Evolutionary conservation across 2,888 invertebrate genomes (phyloP).

Genomic region (Charanyca ferruginea): DNA sequence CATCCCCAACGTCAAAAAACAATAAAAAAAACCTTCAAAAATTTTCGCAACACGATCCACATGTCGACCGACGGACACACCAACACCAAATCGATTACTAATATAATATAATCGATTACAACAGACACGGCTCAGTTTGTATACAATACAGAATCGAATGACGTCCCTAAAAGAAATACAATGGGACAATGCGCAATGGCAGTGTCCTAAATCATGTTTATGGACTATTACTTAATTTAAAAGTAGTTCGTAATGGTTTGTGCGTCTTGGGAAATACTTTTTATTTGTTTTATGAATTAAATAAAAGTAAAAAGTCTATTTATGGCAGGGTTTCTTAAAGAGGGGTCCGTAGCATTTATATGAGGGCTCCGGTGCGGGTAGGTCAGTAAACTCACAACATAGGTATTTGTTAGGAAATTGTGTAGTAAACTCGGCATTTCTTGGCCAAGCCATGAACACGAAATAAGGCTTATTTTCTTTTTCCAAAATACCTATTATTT

Average conservation of each 20-base stretch:
- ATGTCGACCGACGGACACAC: slow-evolving; percentile 41
- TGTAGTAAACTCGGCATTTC: no score
- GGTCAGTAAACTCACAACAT: no score
- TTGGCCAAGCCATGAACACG: no score
- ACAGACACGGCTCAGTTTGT: slow-evolving; percentile 29
- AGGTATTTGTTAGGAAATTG: no score
- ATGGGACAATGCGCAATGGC: slow-evolving; percentile 61
- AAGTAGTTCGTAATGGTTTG: background rate
- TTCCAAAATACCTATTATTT: no score
- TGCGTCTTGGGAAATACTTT: background rate
- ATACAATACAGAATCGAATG: slow-evolving; percentile 51
- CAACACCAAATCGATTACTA: slow-evolving; percentile 46
- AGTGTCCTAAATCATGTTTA: slow-evolving; percentile 43
- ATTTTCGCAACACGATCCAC: slow-evolving; percentile 53
- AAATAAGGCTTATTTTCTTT: no score
- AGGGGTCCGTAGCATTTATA: no score
- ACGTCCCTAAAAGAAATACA: slow-evolving; percentile 59
- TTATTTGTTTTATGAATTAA: no score
- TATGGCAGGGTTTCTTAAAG: no score
- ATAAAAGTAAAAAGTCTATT: no score
- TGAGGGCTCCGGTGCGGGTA: no score
- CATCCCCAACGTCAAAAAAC: background rate
- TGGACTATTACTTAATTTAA: slow-evolving; percentile 39
- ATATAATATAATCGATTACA: slow-evolving; percentile 48
- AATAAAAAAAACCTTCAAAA: slow-evolving; percentile 51